These are phyloP conservation scores for Apamea sordens DNA, from an alignment of 2,888 invertebrate genomes.

Conservation along the genomic window DNA sequence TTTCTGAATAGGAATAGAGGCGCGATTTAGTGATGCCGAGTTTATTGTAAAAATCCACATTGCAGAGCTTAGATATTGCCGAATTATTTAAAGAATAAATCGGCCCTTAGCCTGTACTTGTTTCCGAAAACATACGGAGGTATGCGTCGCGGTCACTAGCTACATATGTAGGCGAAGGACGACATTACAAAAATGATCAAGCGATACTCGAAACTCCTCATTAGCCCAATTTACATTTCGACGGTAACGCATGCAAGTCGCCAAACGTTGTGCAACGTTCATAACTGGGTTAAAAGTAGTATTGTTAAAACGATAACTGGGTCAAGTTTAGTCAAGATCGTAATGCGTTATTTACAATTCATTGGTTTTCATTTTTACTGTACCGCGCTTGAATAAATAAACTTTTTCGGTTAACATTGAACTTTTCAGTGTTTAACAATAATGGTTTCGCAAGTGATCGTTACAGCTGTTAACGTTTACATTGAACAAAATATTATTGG, in stretches of 20 bases:
- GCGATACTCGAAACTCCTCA: conserved; percentile 40
- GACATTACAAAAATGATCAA: conserved; percentile 27
- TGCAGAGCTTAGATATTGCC: conserved; percentile 13
- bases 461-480: conserved; percentile 46
- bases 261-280: conserved; percentile 81
- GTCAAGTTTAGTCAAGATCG: conserved; percentile 80
- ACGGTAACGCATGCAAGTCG: conserved; percentile 61
- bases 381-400: conserved; percentile 50
- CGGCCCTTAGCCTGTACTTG: conserved; percentile 11
- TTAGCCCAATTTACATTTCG: conserved; percentile 57
- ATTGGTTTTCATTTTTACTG: conserved; percentile 45
- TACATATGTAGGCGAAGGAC: conserved; percentile 52
- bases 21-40: conserved; percentile 23
- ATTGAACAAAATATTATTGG: conserved; percentile 50
- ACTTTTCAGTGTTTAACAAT: conserved; percentile 52
- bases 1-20: conserved; percentile 7
- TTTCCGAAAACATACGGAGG: background rate
- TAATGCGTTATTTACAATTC: conserved; percentile 35
- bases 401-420: conserved; percentile 60
- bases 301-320: conserved; percentile 79
- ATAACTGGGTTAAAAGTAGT: conserved; percentile 80
- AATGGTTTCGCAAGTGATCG: conserved; percentile 52
- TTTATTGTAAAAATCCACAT: conserved; percentile 40
- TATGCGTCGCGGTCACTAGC: background rate
- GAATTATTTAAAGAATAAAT: conserved; percentile 45